Evolutionary conservation across 1,140 invertebrate genomes (phyloP).

Genomic region (Phymorhynchus buccinoides): DNA sequence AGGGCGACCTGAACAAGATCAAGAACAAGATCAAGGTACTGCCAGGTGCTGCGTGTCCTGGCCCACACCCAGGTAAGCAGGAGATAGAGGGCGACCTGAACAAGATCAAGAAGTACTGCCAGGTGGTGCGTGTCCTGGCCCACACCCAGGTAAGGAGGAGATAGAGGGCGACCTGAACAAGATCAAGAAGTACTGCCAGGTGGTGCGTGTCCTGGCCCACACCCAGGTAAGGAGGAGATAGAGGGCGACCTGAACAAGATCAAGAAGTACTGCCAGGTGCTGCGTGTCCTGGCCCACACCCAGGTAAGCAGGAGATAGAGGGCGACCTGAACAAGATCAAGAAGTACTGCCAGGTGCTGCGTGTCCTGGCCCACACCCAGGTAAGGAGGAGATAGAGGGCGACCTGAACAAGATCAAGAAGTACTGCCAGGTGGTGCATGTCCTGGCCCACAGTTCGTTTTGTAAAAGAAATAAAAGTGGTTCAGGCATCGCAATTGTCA

Average conservation of each 20-base stretch:
- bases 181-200: constrained; percentile 98
- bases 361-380: constrained; percentile 98
- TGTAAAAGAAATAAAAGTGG: too few species aligned
- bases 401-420: constrained; percentile 98
- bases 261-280: constrained; percentile 97
- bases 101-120: constrained; percentile 99
- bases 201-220: constrained; percentile 96
- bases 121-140: constrained; percentile 94
- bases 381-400: constrained; percentile 95
- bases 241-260: constrained; percentile 97
- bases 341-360: constrained; percentile 97
- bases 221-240: constrained; percentile 97
- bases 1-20: constrained; percentile 96
- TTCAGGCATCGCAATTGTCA: too few species aligned
- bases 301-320: constrained; percentile 97
- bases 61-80: constrained; percentile 98
- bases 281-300: constrained; percentile 97
- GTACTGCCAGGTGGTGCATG: constrained; percentile 96
- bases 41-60: constrained; percentile 95
- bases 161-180: constrained; percentile 97
- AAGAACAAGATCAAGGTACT: constrained; percentile 99
- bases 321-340: constrained; percentile 97
- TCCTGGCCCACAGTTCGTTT: constrained; percentile 99
- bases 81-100: constrained; percentile 96
- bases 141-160: constrained; percentile 97